Conservation (phyloP, 2,888 invertebrate genomes). For the Prosopocoilus inquinatus region DNA sequence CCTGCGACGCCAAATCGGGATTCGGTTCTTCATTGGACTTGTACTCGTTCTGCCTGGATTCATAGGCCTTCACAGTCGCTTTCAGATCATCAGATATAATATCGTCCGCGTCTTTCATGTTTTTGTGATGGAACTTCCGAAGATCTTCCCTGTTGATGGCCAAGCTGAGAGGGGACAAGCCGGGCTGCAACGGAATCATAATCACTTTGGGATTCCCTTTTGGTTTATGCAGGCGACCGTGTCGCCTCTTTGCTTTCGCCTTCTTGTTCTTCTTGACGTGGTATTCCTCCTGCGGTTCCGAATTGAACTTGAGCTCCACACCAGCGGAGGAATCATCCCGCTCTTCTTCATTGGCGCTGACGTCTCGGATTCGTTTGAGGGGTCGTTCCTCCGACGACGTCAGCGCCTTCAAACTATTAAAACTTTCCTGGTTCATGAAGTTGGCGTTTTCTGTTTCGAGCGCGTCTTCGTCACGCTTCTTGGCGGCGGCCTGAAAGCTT, state of each 20-base stretch:
- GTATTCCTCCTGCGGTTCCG: constrained; percentile 1
- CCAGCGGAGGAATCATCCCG: background rate
- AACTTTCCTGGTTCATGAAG: background rate
- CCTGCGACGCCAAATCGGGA: constrained; percentile 7
- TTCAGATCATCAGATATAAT: constrained; percentile 10
- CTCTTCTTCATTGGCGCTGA: background rate
- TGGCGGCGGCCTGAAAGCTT: background rate
- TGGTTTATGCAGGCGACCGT: background rate
- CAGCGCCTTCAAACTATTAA: no score
- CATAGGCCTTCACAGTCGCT: constrained; percentile 14
- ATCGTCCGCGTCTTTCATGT: constrained; percentile 3
- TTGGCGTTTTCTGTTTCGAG: background rate
- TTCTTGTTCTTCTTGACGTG: background rate
- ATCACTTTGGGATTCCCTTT: background rate
- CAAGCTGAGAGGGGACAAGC: no score
- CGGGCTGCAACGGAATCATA: no score
- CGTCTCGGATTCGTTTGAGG: background rate
- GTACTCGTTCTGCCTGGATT: constrained; percentile 16
- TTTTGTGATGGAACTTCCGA: background rate
- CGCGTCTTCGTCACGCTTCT: background rate
- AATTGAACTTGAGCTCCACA: constrained; percentile 5
- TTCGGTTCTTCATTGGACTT: constrained; percentile 5
- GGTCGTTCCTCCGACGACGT: background rate
- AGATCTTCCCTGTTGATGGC: no score
- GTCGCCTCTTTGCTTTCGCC: background rate